These are phyloP conservation scores for Salticus scenicus DNA, from an alignment of 2,888 invertebrate species.

Conservation along the genomic window DNA sequence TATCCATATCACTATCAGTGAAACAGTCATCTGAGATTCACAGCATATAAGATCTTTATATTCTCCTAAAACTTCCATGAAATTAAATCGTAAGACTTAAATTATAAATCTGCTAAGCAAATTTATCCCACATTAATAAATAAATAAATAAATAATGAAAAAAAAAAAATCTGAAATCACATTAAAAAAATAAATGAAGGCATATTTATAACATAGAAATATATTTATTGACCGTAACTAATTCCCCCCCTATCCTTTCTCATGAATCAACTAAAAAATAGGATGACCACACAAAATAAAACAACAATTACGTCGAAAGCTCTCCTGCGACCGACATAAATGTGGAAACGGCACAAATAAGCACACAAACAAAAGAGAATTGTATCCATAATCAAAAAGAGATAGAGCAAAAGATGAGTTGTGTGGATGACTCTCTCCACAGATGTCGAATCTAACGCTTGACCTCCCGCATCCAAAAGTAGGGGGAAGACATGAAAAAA, in stretches of 20 bases:
- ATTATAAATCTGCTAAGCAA: too few relatives aligned
- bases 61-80: too few relatives aligned
- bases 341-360: not conserved
- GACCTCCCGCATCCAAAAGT: not conserved
- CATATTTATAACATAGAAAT: too few relatives aligned
- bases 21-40: too few relatives aligned
- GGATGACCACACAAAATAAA: not conserved
- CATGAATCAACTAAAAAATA: not conserved
- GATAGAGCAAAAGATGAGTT: not conserved
- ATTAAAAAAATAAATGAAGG: too few relatives aligned
- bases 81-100: too few relatives aligned
- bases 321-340: not conserved
- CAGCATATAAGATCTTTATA: too few relatives aligned
- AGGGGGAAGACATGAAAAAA: not conserved
- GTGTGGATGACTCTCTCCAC: not conserved
- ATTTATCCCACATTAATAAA: too few relatives aligned
- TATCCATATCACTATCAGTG: too few relatives aligned
- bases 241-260: too few relatives aligned
- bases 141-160: too few relatives aligned
- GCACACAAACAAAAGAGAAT: not conserved
- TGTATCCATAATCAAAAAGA: slow-evolving; percentile 11
- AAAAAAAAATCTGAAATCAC: too few relatives aligned
- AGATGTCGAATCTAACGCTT: slow-evolving; percentile 8
- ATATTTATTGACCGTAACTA: not conserved
- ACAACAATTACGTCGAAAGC: not conserved